Conservation (phyloP, 37 sponge, comb jelly and placozoan genomes). For the Cladorhizidae sp. region DNA sequence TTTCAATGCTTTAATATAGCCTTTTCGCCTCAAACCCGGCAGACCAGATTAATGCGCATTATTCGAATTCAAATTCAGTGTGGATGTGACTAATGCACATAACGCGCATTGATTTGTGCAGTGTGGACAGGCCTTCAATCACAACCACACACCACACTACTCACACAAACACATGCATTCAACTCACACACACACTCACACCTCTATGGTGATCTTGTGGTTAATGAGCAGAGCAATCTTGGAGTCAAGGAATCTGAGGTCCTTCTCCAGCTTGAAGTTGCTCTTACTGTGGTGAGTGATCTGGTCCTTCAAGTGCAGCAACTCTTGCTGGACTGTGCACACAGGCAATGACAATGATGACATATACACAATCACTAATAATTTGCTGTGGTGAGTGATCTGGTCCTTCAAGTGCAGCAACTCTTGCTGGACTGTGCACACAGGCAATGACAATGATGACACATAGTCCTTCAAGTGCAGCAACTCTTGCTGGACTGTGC, state of each 20-base stretch:
- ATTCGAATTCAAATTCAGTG: too few relatives aligned
- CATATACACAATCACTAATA: too few relatives aligned
- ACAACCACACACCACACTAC: too few relatives aligned
- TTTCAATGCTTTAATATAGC: too few relatives aligned
- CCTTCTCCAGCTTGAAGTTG: constrained; percentile 80
- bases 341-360: too few relatives aligned
- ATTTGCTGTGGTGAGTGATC: constrained; percentile 77
- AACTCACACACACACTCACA: constrained; percentile 17
- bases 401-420: constrained; percentile 55
- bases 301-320: constrained; percentile 56
- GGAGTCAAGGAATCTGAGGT: constrained; percentile 76
- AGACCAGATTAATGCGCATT: too few relatives aligned
- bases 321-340: constrained; percentile 69
- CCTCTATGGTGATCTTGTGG: constrained; percentile 88
- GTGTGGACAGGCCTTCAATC: too few relatives aligned
- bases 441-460: too few relatives aligned
- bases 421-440: constrained; percentile 72
- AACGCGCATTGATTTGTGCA: too few relatives aligned
- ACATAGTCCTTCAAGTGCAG: constrained; percentile 54
- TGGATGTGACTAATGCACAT: too few relatives aligned
- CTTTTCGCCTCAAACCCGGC: too few relatives aligned
- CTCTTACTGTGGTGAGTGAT: constrained; percentile 76
- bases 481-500: constrained; percentile 71
- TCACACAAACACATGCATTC: background rate
- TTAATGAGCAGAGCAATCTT: constrained; percentile 90